Base-by-base conservation (phyloP, 2,888 invertebrate species). In the Boloria selene region DNA sequence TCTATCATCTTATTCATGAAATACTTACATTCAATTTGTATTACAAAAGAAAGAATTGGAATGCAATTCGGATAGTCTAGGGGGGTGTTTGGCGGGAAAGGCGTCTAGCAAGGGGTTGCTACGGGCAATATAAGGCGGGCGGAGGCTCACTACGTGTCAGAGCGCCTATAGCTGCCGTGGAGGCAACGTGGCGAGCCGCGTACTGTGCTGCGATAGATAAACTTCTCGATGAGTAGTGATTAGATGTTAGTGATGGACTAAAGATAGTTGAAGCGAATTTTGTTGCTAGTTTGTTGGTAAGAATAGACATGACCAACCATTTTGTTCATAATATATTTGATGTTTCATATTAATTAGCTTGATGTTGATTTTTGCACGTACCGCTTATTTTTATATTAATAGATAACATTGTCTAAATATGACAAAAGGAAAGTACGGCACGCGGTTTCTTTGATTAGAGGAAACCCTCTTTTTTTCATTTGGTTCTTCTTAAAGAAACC, bases 91-190 rank as follows among this genome's bases (percentile, higher is more conserved):
- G 74, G 73, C 74, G 75, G 76, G 71, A 75, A 73, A 72, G 70
- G 73, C 61, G 67, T 68, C 69, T 67, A 71, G 54, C 55, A 51
- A 56, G 74, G 74, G 75, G 70, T 70, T 65, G 61, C 67, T 60
- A 71, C 70, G 75, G 63, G 65, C 65, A 64, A 84, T 88, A 90
- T 82, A 90, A 90, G 84, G 79, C 83, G 77, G 78, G 80, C 81
- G 86, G 68, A 78, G 70, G 74, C 70, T 67, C 63, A 76, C 73
- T 77, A 75, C 74, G 78, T 73, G 80, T 77, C 89, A 90, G 86
- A 90, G 81, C 83, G 80, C 72, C 74, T 77, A 76, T 78, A 78
- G 83, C 87, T 79, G 83, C 80, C 81, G 72, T 71, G 66, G 66
- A 79, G 78, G 77, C 70, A 77, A 79, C 80, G 79, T 72, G 79